Evolutionary conservation across 2,888 invertebrate species (phyloP).

Genomic region (Metellina segmentata): DNA sequence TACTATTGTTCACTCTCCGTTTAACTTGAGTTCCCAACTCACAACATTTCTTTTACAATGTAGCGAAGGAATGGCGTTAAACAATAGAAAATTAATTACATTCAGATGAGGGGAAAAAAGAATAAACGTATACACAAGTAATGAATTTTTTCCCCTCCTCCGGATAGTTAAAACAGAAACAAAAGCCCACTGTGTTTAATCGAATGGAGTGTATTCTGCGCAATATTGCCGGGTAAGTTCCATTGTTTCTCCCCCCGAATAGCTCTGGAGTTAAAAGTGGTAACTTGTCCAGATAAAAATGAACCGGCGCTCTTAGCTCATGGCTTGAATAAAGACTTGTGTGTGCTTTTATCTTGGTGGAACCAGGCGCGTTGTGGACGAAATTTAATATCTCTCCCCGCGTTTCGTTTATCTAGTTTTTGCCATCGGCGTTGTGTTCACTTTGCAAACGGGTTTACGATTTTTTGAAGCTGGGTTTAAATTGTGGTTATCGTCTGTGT

Average conservation of each 20-base stretch:
- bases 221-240: not conserved
- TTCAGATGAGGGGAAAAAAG: not conserved
- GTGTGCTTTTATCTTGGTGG: constrained; percentile 40
- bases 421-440: constrained; percentile 38
- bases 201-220: constrained; percentile 5
- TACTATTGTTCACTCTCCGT: not conserved
- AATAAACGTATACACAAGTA: not conserved
- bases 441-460: constrained; percentile 28
- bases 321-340: constrained; percentile 41
- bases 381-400: constrained; percentile 60
- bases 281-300: constrained; percentile 44
- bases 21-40: not conserved
- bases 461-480: constrained; percentile 36
- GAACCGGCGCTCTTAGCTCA: constrained; percentile 1
- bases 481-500: constrained; percentile 49
- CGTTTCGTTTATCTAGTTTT: constrained; percentile 49
- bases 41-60: not conserved
- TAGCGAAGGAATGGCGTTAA: not conserved
- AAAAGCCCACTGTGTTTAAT: constrained; percentile 19
- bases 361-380: constrained; percentile 32
- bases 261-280: constrained; percentile 7
- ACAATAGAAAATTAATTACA: constrained; percentile 50
- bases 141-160: not conserved
- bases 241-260: constrained; percentile 23
- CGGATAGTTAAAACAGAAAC: constrained; percentile 35